Evolutionary conservation across 2,113 vertebrate genomes (phyloP).

Genomic region (Burhinus oedicnemus): DNA sequence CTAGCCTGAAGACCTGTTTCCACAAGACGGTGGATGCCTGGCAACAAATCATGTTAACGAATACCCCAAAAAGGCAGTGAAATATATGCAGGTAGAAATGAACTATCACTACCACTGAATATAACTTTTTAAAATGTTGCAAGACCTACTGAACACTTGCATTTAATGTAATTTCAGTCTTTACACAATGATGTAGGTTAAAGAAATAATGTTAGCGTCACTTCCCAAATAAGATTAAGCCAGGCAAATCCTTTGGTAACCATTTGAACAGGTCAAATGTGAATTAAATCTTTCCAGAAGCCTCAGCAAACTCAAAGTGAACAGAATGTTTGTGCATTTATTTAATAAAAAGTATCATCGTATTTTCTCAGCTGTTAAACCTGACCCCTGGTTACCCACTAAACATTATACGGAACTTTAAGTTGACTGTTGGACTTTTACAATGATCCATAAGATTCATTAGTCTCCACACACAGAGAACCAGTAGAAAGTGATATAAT

Average conservation of each 20-base stretch:
- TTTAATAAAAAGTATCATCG: not conserved
- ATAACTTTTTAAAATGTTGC: not conserved
- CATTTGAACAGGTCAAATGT: not conserved
- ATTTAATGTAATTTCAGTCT: not conserved
- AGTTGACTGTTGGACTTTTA: not conserved
- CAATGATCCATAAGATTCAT: not conserved
- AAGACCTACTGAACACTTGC: not conserved
- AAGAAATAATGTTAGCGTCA: not conserved
- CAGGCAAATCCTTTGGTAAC: not conserved
- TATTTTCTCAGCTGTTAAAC: not conserved
- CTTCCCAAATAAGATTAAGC: not conserved
- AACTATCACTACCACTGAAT: not conserved
- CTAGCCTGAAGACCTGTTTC: not conserved
- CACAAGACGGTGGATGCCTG: not conserved
- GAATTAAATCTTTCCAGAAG: constrained; percentile 1
- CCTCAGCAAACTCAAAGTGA: not conserved
- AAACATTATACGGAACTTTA: not conserved
- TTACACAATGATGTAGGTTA: not conserved
- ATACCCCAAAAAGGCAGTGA: not conserved
- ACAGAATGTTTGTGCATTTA: not conserved
- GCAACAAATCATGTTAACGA: not conserved
- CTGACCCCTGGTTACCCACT: not conserved
- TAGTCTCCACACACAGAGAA: not conserved
- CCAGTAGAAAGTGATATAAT: not conserved
- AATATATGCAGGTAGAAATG: not conserved